Conservation (phyloP, 2,888 invertebrate genomes). For the Thysanoteuthis rhombus region DNA sequence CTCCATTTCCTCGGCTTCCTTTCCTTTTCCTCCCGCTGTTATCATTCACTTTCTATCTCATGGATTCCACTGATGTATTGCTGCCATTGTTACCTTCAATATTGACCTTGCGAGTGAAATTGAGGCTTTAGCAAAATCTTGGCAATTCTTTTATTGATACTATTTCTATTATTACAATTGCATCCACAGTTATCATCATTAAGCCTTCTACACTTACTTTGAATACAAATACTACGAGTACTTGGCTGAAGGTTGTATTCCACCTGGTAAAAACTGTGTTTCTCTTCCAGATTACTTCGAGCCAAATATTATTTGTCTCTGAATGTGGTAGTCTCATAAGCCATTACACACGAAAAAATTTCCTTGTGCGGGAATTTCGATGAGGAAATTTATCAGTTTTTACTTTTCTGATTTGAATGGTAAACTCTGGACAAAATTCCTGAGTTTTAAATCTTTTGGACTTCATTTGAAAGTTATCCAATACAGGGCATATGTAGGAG, state of each 20-base stretch:
- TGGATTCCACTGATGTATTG: background rate
- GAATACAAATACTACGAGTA: background rate
- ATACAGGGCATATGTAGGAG: too few relatives aligned
- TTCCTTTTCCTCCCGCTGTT: background rate
- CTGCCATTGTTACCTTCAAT: background rate
- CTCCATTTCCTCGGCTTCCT: background rate
- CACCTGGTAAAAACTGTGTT: background rate
- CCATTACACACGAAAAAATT: too few relatives aligned
- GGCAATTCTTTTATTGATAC: background rate
- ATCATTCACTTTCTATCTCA: background rate
- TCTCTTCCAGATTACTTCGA: background rate
- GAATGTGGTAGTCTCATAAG: too few relatives aligned
- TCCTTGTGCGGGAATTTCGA: too few relatives aligned
- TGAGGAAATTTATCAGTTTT: too few relatives aligned
- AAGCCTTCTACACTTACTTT: background rate
- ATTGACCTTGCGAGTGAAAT: background rate
- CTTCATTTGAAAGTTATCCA: too few relatives aligned
- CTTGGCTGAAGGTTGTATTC: background rate
- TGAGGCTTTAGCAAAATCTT: background rate
- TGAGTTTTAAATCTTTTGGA: too few relatives aligned
- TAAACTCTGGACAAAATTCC: too few relatives aligned
- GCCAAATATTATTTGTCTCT: too few relatives aligned
- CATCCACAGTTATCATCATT: background rate
- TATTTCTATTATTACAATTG: background rate
- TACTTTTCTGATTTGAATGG: too few relatives aligned